Evolutionary conservation across 2,888 invertebrate genomes (phyloP).

Genomic region (Helicoverpa assulta): DNA sequence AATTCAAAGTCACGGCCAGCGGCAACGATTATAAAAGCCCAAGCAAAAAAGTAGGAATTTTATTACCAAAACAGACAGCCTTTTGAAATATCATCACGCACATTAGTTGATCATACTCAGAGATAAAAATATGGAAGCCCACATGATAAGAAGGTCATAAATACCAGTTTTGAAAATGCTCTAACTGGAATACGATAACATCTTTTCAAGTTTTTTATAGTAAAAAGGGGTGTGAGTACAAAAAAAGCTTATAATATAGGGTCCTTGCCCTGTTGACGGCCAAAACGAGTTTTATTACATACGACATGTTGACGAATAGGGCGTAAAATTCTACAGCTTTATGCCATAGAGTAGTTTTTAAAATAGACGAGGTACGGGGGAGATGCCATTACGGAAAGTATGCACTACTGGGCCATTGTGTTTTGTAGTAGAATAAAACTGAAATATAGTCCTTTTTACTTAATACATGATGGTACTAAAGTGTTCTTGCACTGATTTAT

Average conservation of each 20-base stretch:
- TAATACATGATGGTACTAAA: neutral
- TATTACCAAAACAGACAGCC: constrained; percentile 43
- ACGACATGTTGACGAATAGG: constrained; percentile 84
- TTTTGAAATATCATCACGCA: constrained; percentile 66
- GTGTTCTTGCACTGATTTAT: neutral
- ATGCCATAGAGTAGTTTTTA: constrained; percentile 69
- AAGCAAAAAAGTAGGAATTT: constrained; percentile 35
- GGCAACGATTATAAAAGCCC: constrained; percentile 17
- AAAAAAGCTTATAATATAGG: constrained; percentile 75
- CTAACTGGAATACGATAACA: constrained; percentile 78
- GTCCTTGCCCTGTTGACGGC: constrained; percentile 82
- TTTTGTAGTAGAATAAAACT: constrained; percentile 24
- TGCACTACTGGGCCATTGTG: constrained; percentile 17
- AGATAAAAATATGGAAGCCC: constrained; percentile 64
- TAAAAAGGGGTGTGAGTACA: constrained; percentile 79
- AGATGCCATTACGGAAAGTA: constrained; percentile 21
- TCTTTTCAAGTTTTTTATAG: constrained; percentile 76
- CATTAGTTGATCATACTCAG: constrained; percentile 60
- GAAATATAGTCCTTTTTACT: constrained; percentile 29
- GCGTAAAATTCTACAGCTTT: constrained; percentile 72
- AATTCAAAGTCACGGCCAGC: constrained; percentile 51
- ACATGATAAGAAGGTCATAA: constrained; percentile 79
- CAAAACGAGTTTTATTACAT: constrained; percentile 83
- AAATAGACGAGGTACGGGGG: constrained; percentile 48
- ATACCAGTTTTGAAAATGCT: constrained; percentile 76